Evolutionary conservation across 2,113 vertebrate genomes (phyloP).

Genomic region (Malurus cyaneus): DNA sequence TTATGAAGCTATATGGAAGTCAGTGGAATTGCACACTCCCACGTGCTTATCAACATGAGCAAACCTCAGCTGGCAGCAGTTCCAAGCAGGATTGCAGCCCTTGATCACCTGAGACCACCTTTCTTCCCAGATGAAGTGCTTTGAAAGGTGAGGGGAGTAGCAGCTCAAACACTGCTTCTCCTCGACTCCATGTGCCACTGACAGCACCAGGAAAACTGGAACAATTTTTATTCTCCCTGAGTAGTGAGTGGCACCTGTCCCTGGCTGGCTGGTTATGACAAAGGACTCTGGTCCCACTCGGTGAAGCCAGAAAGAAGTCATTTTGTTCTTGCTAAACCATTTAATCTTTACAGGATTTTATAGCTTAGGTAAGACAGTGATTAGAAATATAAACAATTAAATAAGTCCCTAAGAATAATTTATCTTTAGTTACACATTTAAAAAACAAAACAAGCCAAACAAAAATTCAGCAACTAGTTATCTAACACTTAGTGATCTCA

Average conservation of each 20-base stretch:
- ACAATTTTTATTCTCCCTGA: neutral
- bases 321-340: neutral
- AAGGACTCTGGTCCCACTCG: neutral
- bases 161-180: neutral
- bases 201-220: neutral
- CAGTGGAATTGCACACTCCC: neutral
- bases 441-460: neutral
- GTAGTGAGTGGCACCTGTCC: neutral
- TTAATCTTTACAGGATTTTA: neutral
- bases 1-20: neutral
- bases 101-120: neutral
- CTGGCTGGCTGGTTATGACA: neutral
- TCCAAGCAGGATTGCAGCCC: neutral
- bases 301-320: neutral
- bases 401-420: neutral
- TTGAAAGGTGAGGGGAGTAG: neutral
- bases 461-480: neutral
- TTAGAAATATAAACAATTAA: neutral
- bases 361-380: neutral
- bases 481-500: neutral
- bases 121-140: neutral
- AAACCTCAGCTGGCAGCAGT: rapidly evolving
- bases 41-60: rapidly evolving
- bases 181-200: neutral
- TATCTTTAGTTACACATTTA: neutral